Percentiles rank a stretch among this genome's conserved stretches.
These are phyloP conservation scores for Dryocosmus kuriphilus DNA, from an alignment of 2,888 invertebrate species.

Conservation along the genomic window DNA sequence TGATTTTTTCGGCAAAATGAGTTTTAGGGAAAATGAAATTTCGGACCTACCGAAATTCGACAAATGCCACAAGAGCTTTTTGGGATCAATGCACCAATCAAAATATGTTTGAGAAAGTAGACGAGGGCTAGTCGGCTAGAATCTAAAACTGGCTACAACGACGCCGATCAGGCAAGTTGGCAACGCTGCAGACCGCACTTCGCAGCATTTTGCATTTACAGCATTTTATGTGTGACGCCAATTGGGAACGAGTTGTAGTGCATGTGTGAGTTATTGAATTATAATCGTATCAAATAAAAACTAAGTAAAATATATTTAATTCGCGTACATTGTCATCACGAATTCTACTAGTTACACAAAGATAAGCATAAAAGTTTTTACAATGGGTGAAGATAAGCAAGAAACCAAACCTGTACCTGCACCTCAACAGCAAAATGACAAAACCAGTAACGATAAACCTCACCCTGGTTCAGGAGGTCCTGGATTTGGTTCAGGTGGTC, in stretches of 20 bases:
- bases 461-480: slow-evolving; percentile 13
- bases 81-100: no score
- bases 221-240: no score
- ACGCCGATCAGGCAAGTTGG: no score
- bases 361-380: background rate
- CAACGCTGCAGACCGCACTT: no score
- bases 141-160: no score
- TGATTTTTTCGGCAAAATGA: no score
- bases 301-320: background rate
- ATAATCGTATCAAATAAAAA: background rate
- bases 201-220: no score
- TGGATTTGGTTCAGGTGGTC: background rate
- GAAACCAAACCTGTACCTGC: background rate
- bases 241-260: background rate
- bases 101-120: no score
- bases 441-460: slow-evolving; percentile 10
- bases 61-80: no score
- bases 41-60: no score
- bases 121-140: no score
- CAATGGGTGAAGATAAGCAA: slow-evolving; percentile 24
- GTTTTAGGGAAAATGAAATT: no score
- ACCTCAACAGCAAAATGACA: slow-evolving; percentile 14
- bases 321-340: background rate
- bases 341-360: background rate
- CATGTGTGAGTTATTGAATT: background rate